Conservation (phyloP, 2,888 invertebrate genomes). For the Xylophagus ater region DNA sequence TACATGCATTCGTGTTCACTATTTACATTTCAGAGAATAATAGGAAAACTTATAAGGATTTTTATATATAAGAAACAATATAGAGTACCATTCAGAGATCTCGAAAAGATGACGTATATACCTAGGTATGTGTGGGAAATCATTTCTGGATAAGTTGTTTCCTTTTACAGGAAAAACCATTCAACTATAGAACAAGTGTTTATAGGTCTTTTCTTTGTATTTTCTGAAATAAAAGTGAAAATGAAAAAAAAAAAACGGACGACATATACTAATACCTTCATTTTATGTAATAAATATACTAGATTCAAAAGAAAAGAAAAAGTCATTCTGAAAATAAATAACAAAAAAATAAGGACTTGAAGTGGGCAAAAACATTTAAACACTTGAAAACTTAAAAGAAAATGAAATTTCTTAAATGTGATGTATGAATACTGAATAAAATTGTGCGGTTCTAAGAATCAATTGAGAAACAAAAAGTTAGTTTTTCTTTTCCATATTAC, state of each 20-base stretch:
- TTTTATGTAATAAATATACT: no score
- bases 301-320: not conserved
- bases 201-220: slow-evolving; percentile 10
- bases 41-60: not conserved
- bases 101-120: no score
- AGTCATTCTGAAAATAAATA: not conserved
- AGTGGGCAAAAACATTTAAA: slow-evolving; percentile 2
- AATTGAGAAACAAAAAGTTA: no score
- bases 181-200: slow-evolving; percentile 13
- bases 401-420: no score
- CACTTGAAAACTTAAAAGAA: no score
- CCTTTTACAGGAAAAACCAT: slow-evolving; percentile 9
- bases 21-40: not conserved
- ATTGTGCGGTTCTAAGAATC: no score
- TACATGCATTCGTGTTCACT: not conserved
- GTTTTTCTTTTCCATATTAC: no score
- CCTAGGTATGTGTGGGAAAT: no score
- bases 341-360: not conserved
- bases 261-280: no score
- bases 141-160: slow-evolving; percentile 7
- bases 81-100: no score
- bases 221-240: slow-evolving; percentile 5
- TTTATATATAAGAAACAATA: not conserved
- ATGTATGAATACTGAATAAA: no score
- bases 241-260: slow-evolving; percentile 2